Conservation (phyloP, 2,797 vertebrate species). For the Cyprinella venusta region DNA sequence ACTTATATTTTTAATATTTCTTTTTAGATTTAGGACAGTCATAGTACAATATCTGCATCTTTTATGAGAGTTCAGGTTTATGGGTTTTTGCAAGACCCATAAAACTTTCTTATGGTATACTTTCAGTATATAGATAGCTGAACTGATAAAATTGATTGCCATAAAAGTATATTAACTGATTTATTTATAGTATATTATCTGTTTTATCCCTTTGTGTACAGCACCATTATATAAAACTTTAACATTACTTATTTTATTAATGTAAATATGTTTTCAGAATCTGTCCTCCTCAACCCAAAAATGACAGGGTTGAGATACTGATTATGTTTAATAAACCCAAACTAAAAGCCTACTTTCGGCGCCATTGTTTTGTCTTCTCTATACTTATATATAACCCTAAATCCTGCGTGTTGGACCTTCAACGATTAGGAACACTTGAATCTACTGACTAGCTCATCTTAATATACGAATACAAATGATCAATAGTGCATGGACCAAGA, state of each 20-base stretch:
- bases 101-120: background rate
- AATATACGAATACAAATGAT: constrained; percentile 29
- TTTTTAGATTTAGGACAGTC: background rate
- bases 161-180: background rate
- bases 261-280: constrained; percentile 5
- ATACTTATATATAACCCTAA: background rate
- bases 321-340: constrained; percentile 8
- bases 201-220: constrained; percentile 19
- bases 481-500: constrained; percentile 47
- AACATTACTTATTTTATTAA: background rate
- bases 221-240: constrained; percentile 14
- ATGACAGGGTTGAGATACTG: background rate
- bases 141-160: background rate
- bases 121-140: background rate
- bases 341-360: constrained; percentile 8
- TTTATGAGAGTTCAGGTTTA: constrained; percentile 18
- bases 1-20: background rate
- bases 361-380: background rate
- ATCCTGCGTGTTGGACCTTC: background rate
- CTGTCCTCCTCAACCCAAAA: background rate
- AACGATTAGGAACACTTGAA: background rate
- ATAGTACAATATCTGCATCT: constrained; percentile 37
- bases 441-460: background rate
- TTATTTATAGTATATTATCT: background rate
- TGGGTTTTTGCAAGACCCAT: background rate